Evolutionary conservation across 92 coral and sea anemone species (phyloP).

Genomic region (Parazoanthus darwini): DNA sequence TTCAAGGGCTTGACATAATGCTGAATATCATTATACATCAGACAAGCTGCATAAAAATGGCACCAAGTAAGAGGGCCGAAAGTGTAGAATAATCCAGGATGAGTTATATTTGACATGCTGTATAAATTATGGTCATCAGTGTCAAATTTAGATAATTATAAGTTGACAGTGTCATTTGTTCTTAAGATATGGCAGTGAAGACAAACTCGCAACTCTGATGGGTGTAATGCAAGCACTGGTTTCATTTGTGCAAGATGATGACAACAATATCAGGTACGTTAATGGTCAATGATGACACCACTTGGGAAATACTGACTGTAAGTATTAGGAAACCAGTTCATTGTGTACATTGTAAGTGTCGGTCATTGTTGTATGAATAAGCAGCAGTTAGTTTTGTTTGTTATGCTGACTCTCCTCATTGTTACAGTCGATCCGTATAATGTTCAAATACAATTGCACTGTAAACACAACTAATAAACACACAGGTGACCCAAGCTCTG

Average conservation of each 20-base stretch:
- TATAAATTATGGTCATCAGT: neutral
- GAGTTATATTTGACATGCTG: neutral
- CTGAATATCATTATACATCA: neutral
- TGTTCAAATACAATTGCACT: no score
- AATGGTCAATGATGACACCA: neutral
- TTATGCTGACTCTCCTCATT: no score
- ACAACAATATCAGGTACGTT: conserved; percentile 76
- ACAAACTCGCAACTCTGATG: conserved; percentile 93
- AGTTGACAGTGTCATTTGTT: neutral
- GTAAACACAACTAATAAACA: no score
- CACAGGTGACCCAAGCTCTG: no score
- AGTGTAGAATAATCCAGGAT: neutral
- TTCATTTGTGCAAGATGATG: conserved; percentile 90
- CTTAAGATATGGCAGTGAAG: conserved; percentile 91
- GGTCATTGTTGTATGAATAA: no score
- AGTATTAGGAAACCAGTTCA: neutral
- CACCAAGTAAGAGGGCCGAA: neutral
- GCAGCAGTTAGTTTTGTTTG: no score
- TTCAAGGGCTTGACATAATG: no score
- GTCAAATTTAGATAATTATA: neutral
- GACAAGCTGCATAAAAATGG: no score
- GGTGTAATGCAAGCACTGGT: conserved; percentile 99
- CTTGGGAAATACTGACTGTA: no score
- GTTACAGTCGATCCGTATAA: no score
- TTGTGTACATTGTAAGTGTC: no score